Evolutionary conservation across 2,113 vertebrate species (phyloP), one percentile per base, ranked within the genome.

Genomic region (Heterotilapia buettikoferi): DNA sequence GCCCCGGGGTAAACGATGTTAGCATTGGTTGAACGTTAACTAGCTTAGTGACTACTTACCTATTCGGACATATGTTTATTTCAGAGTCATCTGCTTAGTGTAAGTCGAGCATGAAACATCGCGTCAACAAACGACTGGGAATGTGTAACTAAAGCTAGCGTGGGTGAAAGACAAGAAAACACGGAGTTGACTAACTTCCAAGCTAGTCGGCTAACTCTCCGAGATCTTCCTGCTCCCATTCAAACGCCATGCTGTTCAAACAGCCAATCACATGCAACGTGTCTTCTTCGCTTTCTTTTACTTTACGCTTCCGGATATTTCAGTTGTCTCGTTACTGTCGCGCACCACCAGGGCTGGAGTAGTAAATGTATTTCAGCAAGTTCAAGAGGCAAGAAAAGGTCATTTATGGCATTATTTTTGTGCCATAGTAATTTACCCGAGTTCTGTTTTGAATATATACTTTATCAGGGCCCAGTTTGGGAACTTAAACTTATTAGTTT

Each of bases 221-320:
- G 10, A 9, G 36, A 3, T 3, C 84, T 93, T 93, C 92, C 92
- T 24, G 81, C 26, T 93, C 54, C 61, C 84, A 91, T 94, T 95
- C 92, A 91, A 93, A 94, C 33, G 73, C 73, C 78, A 90, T 87
- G 86, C 68, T 47, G 10, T 31, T 7, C 3, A 33, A 12, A 13
- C 36, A 84, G 19, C 94, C 93, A 93, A 94, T 94, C 16, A 83
- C 36, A n/a, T 5, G 2, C 19, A 10, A 18, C 9, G 5, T 3
- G 52, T 61, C 78, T 82, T 84, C 84, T 57, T 82, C 84, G 57
- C 61, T 50, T 8, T 19, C 9, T 40, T 83, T 82, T 43, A 19
- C n/a, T 50, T 73, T 52, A 40, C 18, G 14, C 21, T 73, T 73
- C 68, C 29, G 9, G 12, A 71, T 38, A 18, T 63, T 5, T 43